These are phyloP conservation scores for Squalus acanthias DNA, from an alignment of 2,797 vertebrate genomes.

Conservation along the genomic window DNA sequence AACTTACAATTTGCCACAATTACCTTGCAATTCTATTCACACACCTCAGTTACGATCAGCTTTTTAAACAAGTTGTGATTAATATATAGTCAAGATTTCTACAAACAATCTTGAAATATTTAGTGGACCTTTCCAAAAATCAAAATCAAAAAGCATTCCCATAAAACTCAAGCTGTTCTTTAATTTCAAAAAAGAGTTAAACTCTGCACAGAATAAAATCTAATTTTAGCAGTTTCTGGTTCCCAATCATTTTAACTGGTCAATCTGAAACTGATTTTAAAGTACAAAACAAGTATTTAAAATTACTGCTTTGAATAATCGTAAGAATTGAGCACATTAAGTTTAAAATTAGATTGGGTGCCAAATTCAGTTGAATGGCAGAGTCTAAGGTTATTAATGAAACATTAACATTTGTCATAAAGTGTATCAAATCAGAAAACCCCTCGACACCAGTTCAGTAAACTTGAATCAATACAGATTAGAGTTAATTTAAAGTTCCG, in stretches of 20 bases:
- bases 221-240: background rate
- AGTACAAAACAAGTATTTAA: background rate
- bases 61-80: too few species aligned
- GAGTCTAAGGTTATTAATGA: background rate
- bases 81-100: too few species aligned
- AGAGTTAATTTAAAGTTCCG: background rate
- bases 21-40: too few species aligned
- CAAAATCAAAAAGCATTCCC: background rate
- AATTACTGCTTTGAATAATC: background rate
- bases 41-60: too few species aligned
- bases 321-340: background rate
- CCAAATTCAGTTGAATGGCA: background rate
- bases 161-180: background rate
- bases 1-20: too few species aligned
- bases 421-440: background rate
- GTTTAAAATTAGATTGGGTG: background rate
- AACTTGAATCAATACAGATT: background rate
- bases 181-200: background rate
- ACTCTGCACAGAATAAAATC: background rate
- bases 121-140: background rate
- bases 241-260: background rate
- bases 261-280: background rate
- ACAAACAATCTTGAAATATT: too few species aligned
- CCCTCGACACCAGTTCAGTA: background rate
- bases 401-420: background rate